Percentiles rank a stretch among this genome's conserved stretches.
These are phyloP conservation scores for Toxonevra muliebris DNA, from an alignment of 2,888 invertebrate genomes.

Conservation along the genomic window DNA sequence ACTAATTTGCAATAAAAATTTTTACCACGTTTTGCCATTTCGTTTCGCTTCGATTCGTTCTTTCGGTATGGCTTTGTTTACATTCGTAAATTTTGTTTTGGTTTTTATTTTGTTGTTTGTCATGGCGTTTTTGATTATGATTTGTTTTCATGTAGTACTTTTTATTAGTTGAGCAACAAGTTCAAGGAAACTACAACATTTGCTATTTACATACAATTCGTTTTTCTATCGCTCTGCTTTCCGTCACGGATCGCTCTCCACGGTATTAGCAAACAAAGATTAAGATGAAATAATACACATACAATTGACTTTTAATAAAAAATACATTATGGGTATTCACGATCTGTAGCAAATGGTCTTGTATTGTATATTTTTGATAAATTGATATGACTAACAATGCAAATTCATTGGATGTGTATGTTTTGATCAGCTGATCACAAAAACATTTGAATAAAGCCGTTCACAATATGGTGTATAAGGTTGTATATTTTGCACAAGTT, in stretches of 20 bases:
- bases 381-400: too few relatives aligned
- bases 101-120: slow-evolving; percentile 15
- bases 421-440: too few relatives aligned
- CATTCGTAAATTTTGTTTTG: not conserved
- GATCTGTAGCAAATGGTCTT: too few relatives aligned
- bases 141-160: slow-evolving; percentile 27
- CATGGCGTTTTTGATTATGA: slow-evolving; percentile 18
- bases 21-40: slow-evolving; percentile 1
- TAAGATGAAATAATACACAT: too few relatives aligned
- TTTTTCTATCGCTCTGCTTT: not conserved
- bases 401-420: too few relatives aligned
- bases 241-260: not conserved
- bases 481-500: too few relatives aligned
- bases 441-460: too few relatives aligned
- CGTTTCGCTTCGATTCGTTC: slow-evolving; percentile 15
- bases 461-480: too few relatives aligned
- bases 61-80: slow-evolving; percentile 2
- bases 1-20: not conserved
- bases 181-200: slow-evolving; percentile 43
- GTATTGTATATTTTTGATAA: too few relatives aligned
- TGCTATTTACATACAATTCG: not conserved
- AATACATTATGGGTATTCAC: too few relatives aligned
- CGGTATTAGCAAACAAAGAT: too few relatives aligned
- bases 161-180: slow-evolving; percentile 40
- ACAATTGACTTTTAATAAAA: too few relatives aligned